Evolutionary conservation across 2,888 invertebrate species (phyloP).

Genomic region (Pocota personata): DNA sequence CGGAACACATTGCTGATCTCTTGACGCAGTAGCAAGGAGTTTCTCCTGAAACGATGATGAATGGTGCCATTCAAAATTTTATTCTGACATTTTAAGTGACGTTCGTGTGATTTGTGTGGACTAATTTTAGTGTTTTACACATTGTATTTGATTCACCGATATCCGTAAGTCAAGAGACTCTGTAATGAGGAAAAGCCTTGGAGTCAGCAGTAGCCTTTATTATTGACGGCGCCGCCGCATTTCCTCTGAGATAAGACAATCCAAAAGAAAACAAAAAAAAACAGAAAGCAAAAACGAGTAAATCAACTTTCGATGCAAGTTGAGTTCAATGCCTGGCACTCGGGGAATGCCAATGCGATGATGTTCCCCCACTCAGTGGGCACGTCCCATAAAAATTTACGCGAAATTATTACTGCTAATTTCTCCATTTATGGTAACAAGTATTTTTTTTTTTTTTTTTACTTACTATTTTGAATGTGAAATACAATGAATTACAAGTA

Average conservation of each 20-base stretch:
- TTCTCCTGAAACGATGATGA: conserved; percentile 20
- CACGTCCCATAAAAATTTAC: conserved; percentile 20
- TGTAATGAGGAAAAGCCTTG: conserved; percentile 32
- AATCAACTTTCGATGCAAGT: conserved; percentile 38
- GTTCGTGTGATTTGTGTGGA: conserved; percentile 21
- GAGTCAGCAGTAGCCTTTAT: not conserved
- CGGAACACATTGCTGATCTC: not conserved
- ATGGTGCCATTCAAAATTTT: conserved; percentile 10
- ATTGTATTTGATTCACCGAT: not conserved
- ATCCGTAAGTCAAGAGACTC: not conserved
- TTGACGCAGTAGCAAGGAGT: conserved; percentile 15
- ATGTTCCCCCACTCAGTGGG: not conserved
- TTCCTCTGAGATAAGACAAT: conserved; percentile 25
- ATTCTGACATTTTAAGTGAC: conserved; percentile 4
- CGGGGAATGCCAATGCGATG: not conserved
- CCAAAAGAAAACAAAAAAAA: not conserved
- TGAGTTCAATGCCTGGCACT: conserved; percentile 46
- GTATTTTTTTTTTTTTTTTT: not conserved
- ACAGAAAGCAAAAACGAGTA: conserved; percentile 2
- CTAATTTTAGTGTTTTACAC: conserved; percentile 32
- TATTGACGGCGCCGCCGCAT: not conserved
- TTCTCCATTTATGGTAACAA: conserved; percentile 18
- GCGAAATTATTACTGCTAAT: conserved; percentile 13
- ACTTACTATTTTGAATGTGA: not conserved
- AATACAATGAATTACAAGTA: conserved; percentile 30